A percentile compares a stretch with the other conserved stretches of the same genome.
Conservation (phyloP, 2,797 vertebrate genomes). For the Telmatherina bonti region DNA sequence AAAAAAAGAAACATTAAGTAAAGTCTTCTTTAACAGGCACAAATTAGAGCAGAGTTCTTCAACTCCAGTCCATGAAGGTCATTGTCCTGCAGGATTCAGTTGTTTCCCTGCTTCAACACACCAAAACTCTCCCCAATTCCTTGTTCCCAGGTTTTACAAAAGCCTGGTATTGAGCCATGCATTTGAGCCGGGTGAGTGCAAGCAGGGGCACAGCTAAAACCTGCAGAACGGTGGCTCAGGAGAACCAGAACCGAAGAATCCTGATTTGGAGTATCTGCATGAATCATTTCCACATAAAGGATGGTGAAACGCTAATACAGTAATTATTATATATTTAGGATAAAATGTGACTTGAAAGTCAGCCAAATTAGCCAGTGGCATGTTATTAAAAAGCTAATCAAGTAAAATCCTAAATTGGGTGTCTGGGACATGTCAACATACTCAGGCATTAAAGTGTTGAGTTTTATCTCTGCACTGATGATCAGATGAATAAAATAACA, state of each 20-base stretch:
- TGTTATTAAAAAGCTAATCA: neutral
- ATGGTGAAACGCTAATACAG: neutral
- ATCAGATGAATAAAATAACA: slow-evolving; percentile 21
- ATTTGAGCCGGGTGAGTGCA: neutral
- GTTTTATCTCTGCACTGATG: slow-evolving; percentile 16
- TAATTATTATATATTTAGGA: neutral
- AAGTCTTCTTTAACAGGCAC: neutral
- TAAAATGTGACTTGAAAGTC: neutral
- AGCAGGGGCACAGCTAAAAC: neutral
- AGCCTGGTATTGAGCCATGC: neutral
- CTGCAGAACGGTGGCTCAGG: neutral
- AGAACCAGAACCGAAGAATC: neutral
- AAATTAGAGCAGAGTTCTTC: neutral
- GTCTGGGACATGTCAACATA: slow-evolving; percentile 13
- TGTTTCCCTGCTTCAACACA: neutral
- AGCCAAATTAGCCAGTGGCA: neutral
- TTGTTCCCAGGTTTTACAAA: too few species aligned
- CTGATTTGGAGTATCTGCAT: neutral
- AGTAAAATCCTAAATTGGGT: neutral
- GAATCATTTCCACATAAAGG: neutral
- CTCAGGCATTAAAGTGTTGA: slow-evolving; percentile 4
- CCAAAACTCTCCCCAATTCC: neutral
- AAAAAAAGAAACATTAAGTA: neutral
- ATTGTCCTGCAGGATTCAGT: neutral
- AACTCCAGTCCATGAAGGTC: neutral